Evolutionary conservation across 1,140 invertebrate genomes (phyloP).

Genomic region (Glomeris maerens): DNA sequence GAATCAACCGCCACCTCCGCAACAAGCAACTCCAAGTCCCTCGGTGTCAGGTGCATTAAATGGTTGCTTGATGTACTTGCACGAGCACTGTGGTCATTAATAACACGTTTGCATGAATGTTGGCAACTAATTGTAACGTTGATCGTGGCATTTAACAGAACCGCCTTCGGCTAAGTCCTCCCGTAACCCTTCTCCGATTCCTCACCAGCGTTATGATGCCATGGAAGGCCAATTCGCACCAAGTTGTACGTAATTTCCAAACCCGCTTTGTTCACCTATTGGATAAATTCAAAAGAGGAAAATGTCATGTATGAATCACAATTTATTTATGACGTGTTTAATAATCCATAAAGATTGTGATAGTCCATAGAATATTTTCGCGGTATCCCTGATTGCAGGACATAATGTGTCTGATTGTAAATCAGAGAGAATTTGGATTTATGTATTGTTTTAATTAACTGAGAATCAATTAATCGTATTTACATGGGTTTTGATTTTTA

Average conservation of each 20-base stretch:
- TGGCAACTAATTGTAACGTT: too few species aligned
- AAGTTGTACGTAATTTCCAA: slow-evolving; percentile 14
- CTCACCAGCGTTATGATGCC: slow-evolving; percentile 29
- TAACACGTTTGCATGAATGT: too few species aligned
- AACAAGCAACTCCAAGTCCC: too few species aligned
- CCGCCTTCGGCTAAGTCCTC: slow-evolving; percentile 32
- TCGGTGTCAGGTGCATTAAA: too few species aligned
- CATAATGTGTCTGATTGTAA: background rate
- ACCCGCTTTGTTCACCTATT: slow-evolving; percentile 1
- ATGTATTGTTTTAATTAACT: background rate
- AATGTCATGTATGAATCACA: too few species aligned
- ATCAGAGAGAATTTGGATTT: background rate
- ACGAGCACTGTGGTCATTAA: too few species aligned
- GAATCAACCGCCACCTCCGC: too few species aligned
- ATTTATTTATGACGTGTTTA: too few species aligned
- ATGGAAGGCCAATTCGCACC: slow-evolving; percentile 33
- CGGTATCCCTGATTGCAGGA: background rate
- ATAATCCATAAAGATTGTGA: too few species aligned
- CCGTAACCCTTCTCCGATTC: slow-evolving; percentile 29
- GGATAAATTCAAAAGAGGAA: background rate
- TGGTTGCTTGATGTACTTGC: too few species aligned
- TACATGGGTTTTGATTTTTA: background rate
- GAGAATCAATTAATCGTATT: background rate
- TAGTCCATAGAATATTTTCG: background rate
- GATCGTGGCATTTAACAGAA: too few species aligned